These are phyloP conservation scores for Physella acuta DNA, from an alignment of 1,140 invertebrate genomes.

Conservation along the genomic window DNA sequence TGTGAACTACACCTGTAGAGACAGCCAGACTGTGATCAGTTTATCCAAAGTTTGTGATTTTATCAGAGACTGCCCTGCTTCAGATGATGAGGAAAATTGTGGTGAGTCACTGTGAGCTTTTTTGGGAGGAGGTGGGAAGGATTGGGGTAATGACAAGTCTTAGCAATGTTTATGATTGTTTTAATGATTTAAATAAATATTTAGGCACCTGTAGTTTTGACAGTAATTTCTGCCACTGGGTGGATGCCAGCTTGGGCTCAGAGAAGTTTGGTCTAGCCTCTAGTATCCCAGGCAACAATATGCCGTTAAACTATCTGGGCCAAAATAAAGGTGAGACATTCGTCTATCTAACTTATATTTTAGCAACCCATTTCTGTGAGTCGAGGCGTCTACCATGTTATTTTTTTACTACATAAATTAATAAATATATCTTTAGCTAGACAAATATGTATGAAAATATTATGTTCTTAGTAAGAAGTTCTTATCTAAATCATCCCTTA, in stretches of 20 bases:
- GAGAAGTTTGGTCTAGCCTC: constrained; percentile 42
- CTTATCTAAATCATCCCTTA: too few relatives aligned
- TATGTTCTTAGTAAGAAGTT: neutral
- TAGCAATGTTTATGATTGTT: too few relatives aligned
- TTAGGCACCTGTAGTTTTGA: constrained; percentile 48
- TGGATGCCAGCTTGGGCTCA: constrained; percentile 36
- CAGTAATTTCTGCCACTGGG: constrained; percentile 43
- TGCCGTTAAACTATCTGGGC: constrained; percentile 18
- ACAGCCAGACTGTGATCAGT: too few relatives aligned
- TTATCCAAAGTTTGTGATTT: constrained; percentile 56
- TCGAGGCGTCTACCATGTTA: neutral
- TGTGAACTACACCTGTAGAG: too few relatives aligned
- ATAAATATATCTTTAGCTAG: neutral
- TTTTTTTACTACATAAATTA: neutral
- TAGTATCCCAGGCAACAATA: constrained; percentile 34
- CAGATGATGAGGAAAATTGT: constrained; percentile 46
- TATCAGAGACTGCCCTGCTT: constrained; percentile 40
- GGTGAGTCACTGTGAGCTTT: constrained; percentile 19
- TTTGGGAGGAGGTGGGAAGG: too few relatives aligned
- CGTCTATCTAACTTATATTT: neutral
- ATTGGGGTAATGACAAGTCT: too few relatives aligned
- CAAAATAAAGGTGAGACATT: neutral
- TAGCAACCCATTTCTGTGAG: neutral
- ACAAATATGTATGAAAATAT: neutral
- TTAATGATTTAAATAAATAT: neutral